phyloP scores from a whole-genome alignment of 1,140 invertebrate species.

The Varroa destructor region DNA sequence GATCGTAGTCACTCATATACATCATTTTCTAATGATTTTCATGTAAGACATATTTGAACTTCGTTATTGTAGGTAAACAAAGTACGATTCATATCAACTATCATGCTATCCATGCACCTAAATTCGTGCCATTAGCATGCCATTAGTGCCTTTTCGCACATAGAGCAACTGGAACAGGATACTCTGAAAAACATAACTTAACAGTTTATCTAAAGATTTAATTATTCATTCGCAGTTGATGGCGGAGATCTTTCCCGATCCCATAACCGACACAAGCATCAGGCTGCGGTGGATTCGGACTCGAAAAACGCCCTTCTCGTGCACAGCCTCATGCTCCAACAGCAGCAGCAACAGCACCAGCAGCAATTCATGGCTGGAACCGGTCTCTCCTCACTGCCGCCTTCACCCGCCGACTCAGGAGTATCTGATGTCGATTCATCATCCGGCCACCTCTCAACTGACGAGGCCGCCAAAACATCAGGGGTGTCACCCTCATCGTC shows the following conservation, averaged over 20 bases:
- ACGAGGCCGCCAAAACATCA: constrained; percentile 45
- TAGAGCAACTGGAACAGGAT: too few relatives aligned
- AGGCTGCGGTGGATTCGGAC: neutral
- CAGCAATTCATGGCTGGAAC: neutral
- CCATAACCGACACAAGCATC: constrained; percentile 13
- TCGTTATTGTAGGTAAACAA: too few relatives aligned
- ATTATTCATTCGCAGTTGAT: neutral
- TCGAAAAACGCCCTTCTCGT: constrained; percentile 17
- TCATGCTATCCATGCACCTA: too few relatives aligned
- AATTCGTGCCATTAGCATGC: too few relatives aligned
- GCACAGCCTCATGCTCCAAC: constrained; percentile 22
- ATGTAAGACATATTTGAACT: too few relatives aligned
- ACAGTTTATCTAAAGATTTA: too few relatives aligned
- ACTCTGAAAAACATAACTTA: too few relatives aligned
- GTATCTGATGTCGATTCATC: constrained; percentile 91
- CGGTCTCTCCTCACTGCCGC: constrained; percentile 58
- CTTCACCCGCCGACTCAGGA: constrained; percentile 88
- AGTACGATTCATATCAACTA: too few relatives aligned
- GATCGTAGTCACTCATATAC: too few relatives aligned
- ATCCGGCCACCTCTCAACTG: constrained; percentile 70
- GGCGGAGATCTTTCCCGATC: constrained; percentile 8
- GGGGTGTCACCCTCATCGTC: too few relatives aligned
- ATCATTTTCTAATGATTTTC: too few relatives aligned
- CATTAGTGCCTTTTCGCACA: too few relatives aligned
- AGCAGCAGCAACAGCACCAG: neutral